A percentile compares a stretch with the other conserved stretches of the same genome.
phyloP scores from a whole-genome alignment of 2,113 vertebrate species.

The Edolisoma coerulescens region DNA sequence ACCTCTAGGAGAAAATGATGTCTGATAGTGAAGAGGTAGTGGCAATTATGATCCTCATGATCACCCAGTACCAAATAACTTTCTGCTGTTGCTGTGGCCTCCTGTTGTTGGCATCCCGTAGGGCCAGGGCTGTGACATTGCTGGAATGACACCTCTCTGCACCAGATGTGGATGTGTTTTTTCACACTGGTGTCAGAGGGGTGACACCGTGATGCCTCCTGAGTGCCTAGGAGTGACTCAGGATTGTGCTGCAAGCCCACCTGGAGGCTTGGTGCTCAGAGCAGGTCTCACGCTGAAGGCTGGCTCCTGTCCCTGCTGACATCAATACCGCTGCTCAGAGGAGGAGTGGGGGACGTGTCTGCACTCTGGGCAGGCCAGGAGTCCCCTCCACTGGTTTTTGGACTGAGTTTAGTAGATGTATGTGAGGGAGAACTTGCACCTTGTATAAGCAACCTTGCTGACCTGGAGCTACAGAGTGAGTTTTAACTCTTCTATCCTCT shows the following conservation, averaged over 20 bases:
- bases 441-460: not conserved
- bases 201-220: fast-evolving
- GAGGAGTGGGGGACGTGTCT: fast-evolving
- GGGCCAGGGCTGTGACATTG: not conserved
- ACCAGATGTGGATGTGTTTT: not conserved
- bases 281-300: fast-evolving
- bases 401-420: not conserved
- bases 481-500: not conserved
- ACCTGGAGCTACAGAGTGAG: not conserved
- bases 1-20: not conserved
- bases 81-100: not conserved
- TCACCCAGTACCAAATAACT: not conserved
- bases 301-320: not conserved
- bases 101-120: fast-evolving
- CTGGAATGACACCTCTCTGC: not conserved
- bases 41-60: not conserved
- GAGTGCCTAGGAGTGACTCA: not conserved
- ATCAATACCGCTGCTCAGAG: not conserved
- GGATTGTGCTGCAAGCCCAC: not conserved
- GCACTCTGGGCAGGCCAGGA: not conserved
- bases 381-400: not conserved
- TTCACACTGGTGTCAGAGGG: fast-evolving
- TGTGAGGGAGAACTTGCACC: not conserved
- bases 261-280: not conserved
- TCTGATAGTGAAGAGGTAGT: not conserved